These are phyloP conservation scores for Fragum fragum DNA, from an alignment of 2,888 invertebrate genomes.

Conservation along the genomic window DNA sequence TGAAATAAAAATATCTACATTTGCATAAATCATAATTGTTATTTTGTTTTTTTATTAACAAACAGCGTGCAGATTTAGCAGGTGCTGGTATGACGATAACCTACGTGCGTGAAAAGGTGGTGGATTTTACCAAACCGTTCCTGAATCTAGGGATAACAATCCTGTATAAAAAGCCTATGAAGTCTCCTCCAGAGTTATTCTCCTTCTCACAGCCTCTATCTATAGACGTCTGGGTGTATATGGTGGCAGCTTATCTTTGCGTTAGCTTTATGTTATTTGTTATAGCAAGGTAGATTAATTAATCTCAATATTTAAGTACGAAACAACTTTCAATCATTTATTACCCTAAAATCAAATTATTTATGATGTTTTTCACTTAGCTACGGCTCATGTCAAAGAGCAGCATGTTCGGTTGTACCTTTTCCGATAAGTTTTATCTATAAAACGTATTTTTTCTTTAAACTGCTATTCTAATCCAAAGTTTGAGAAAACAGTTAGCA, in stretches of 20 bases:
- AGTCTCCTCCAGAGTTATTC: slow-evolving; percentile 93
- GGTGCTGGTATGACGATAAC: slow-evolving; percentile 99
- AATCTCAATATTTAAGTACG: too few relatives aligned
- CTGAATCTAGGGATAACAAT: slow-evolving; percentile 99
- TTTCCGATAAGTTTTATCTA: too few relatives aligned
- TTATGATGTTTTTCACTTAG: too few relatives aligned
- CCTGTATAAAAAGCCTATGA: slow-evolving; percentile 95
- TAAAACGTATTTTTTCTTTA: too few relatives aligned
- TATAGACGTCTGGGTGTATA: slow-evolving; percentile 97
- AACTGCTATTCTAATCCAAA: too few relatives aligned
- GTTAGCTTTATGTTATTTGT: slow-evolving; percentile 98
- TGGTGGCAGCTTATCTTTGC: slow-evolving; percentile 96
- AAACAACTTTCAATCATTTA: too few relatives aligned
- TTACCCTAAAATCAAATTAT: too few relatives aligned
- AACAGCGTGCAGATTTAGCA: slow-evolving; percentile 97
- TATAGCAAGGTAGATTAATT: slow-evolving; percentile 95
- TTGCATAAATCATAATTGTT: too few relatives aligned
- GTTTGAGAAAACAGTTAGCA: too few relatives aligned
- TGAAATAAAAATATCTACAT: too few relatives aligned
- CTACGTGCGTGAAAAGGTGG: slow-evolving; percentile 97
- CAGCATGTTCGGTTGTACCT: too few relatives aligned
- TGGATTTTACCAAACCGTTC: slow-evolving; percentile 99
- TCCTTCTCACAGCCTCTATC: slow-evolving; percentile 99
- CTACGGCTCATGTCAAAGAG: too few relatives aligned
- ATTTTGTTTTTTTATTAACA: neutral